phyloP scores from a whole-genome alignment of 2,113 vertebrate species.

The Haplotaxodon microlepis region DNA sequence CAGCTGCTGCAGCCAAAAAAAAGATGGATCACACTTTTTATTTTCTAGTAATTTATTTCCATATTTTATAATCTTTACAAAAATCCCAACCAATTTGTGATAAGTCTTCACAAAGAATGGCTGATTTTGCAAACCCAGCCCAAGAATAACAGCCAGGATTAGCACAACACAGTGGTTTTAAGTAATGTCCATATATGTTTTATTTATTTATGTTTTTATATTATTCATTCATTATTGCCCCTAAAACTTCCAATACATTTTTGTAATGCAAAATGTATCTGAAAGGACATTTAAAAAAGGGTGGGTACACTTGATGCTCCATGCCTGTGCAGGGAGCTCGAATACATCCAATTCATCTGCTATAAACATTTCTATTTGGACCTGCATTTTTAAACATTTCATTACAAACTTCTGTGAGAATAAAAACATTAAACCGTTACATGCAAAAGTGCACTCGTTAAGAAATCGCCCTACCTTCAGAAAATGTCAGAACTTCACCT shows the following conservation, averaged over 20 bases:
- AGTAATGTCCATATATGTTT: neutral
- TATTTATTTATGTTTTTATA: neutral
- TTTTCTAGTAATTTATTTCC: neutral
- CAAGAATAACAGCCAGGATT: neutral
- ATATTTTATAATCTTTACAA: neutral
- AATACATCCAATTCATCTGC: neutral
- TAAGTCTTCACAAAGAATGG: neutral
- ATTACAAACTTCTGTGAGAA: neutral
- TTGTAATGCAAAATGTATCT: neutral
- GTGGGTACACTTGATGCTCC: neutral
- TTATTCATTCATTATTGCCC: neutral
- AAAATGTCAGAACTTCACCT: slow-evolving; percentile 10
- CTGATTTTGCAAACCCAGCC: neutral
- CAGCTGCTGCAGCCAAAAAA: neutral
- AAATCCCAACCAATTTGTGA: neutral
- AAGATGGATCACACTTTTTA: neutral
- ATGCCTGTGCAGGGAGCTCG: neutral
- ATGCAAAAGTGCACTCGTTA: neutral
- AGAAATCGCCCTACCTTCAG: neutral
- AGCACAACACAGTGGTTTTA: neutral
- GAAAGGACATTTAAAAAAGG: neutral
- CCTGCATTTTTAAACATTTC: neutral
- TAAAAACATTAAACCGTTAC: neutral
- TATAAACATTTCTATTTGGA: neutral
- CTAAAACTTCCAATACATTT: neutral